Evolutionary conservation across 2,113 vertebrate species (phyloP).

Genomic region (Oryzias javanicus): DNA sequence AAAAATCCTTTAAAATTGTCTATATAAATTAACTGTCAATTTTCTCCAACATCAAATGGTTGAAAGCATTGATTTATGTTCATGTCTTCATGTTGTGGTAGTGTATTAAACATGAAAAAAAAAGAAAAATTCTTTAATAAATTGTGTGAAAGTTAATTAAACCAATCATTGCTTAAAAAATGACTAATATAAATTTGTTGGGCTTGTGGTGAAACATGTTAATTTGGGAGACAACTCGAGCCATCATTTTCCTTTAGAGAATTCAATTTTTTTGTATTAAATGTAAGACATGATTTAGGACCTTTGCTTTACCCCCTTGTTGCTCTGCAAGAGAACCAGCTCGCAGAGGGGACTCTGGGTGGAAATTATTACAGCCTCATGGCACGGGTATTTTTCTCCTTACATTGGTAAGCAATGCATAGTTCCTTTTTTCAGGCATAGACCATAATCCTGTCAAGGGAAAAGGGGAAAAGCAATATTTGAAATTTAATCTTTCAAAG

Average conservation of each 20-base stretch:
- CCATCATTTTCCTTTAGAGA: slow-evolving; percentile 31
- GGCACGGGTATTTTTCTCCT: slow-evolving; percentile 20
- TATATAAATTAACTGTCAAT: too few relatives aligned
- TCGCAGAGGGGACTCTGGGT: slow-evolving; percentile 45
- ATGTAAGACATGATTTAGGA: slow-evolving; percentile 51
- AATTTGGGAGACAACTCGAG: slow-evolving; percentile 55
- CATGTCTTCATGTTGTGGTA: too few relatives aligned
- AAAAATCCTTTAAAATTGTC: too few relatives aligned
- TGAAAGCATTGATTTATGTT: too few relatives aligned
- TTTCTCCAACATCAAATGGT: too few relatives aligned
- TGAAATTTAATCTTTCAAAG: slow-evolving; percentile 31
- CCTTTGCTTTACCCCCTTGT: slow-evolving; percentile 47
- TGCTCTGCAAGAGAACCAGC: slow-evolving; percentile 25
- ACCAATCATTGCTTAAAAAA: background rate
- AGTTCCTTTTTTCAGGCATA: slow-evolving; percentile 10
- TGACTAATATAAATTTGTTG: slow-evolving; percentile 17
- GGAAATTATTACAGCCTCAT: slow-evolving; percentile 53
- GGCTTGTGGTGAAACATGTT: slow-evolving; percentile 41
- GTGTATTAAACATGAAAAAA: too few relatives aligned
- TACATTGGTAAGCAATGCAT: slow-evolving; percentile 19
- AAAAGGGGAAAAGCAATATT: slow-evolving; percentile 8
- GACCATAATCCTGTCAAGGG: slow-evolving; percentile 27
- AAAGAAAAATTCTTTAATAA: too few relatives aligned
- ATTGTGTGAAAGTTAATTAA: too few relatives aligned
- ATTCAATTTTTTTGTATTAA: slow-evolving; percentile 52